Percentiles rank a stretch among this genome's conserved stretches.
Evolutionary conservation across 2,797 vertebrate species (phyloP).

Genomic region (Arctocebus calabarensis): DNA sequence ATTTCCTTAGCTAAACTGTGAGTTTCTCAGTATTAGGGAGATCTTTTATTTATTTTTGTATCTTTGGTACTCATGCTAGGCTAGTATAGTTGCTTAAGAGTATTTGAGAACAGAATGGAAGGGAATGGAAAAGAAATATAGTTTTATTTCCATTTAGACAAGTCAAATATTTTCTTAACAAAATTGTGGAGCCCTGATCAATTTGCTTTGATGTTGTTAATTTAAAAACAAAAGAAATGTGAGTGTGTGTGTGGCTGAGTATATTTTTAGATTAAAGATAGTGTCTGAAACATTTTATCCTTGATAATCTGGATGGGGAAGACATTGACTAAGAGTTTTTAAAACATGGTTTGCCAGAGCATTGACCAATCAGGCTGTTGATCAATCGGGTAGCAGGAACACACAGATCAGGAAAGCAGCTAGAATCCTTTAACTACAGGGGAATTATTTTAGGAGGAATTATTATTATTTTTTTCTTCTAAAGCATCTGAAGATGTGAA

Average conservation of each 20-base stretch:
- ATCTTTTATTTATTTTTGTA: neutral
- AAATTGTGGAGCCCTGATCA: neutral
- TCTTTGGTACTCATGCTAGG: neutral
- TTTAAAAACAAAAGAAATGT: neutral
- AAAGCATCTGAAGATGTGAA: neutral
- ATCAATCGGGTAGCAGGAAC: neutral
- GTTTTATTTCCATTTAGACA: neutral
- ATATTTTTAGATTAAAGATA: neutral
- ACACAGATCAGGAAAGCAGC: neutral
- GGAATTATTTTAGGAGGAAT: neutral
- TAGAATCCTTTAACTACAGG: accelerated
- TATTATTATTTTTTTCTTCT: neutral
- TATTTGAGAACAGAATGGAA: neutral
- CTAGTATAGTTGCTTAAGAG: neutral
- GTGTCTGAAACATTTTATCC: neutral
- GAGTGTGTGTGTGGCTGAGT: neutral
- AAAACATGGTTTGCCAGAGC: neutral
- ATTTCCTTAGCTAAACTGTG: neutral
- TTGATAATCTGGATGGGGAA: neutral
- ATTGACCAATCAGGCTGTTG: neutral
- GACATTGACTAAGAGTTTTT: neutral
- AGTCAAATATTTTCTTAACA: neutral
- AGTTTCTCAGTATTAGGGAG: neutral
- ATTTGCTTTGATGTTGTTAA: neutral
- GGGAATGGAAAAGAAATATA: neutral